These are phyloP conservation scores for Benitochromis conjunctus DNA, from an alignment of 2,113 vertebrate species.

Conservation along the genomic window DNA sequence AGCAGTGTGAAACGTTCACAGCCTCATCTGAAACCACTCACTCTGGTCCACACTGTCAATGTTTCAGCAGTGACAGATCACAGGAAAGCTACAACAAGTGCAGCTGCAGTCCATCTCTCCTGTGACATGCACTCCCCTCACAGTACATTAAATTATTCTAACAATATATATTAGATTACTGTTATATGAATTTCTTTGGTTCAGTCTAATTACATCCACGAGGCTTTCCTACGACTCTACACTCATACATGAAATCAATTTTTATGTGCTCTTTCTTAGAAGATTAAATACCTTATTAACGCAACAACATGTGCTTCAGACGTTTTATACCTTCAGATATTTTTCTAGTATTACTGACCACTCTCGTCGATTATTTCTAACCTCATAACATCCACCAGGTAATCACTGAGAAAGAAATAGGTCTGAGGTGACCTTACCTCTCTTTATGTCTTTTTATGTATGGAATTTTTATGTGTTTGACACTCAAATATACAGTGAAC, in stretches of 20 bases:
- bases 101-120: neutral
- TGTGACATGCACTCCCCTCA: neutral
- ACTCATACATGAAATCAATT: rapidly evolving
- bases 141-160: rapidly evolving
- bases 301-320: neutral
- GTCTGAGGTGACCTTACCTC: neutral
- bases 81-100: neutral
- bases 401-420: neutral
- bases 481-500: neutral
- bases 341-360: neutral
- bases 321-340: neutral
- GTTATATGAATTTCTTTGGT: neutral
- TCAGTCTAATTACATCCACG: neutral
- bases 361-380: neutral
- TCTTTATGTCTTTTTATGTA: neutral
- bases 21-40: neutral
- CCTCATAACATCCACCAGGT: neutral
- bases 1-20: neutral
- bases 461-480: neutral
- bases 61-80: neutral
- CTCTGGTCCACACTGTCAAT: neutral
- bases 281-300: neutral
- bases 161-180: neutral
- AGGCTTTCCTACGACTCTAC: rapidly evolving
- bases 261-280: neutral